Evolutionary conservation across 2,113 vertebrate genomes (phyloP).

Genomic region (Tautogolabrus adspersus): DNA sequence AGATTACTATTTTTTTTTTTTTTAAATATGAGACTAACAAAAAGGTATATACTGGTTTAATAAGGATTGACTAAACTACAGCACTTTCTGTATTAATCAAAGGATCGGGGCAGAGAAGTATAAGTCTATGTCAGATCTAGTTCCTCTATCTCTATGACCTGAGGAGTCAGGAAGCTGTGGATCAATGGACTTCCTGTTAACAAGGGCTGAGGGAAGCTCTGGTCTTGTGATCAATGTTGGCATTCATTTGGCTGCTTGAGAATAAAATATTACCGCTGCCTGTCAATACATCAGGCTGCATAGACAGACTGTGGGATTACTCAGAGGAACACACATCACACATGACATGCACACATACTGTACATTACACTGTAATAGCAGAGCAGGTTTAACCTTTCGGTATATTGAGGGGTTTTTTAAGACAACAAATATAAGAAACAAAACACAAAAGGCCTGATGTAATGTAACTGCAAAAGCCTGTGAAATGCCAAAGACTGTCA

Average conservation of each 20-base stretch:
- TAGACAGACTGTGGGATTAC: conserved; percentile 22
- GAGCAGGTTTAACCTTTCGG: neutral
- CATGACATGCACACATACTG: conserved; percentile 9
- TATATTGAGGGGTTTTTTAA: neutral
- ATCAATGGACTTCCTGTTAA: conserved; percentile 56
- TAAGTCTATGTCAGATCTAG: neutral
- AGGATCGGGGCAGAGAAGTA: neutral
- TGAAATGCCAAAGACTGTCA: conserved; percentile 25
- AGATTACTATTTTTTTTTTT: too few species aligned
- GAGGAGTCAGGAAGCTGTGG: conserved; percentile 8
- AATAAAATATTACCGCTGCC: conserved; percentile 52
- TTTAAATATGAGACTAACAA: neutral
- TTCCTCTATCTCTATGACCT: conserved; percentile 16
- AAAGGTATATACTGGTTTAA: neutral
- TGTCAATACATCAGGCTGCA: conserved; percentile 40
- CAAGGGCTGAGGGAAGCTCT: conserved; percentile 38
- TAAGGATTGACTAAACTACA: too few species aligned
- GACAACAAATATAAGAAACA: neutral
- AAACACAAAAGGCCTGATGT: too few species aligned
- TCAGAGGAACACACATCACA: conserved; percentile 31
- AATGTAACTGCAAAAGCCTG: neutral
- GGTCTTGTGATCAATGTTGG: conserved; percentile 56
- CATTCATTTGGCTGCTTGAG: conserved; percentile 31
- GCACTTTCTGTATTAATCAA: neutral
- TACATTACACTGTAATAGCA: neutral